Evolutionary conservation across 2,113 vertebrate species (phyloP).

Genomic region (Eira barbara): DNA sequence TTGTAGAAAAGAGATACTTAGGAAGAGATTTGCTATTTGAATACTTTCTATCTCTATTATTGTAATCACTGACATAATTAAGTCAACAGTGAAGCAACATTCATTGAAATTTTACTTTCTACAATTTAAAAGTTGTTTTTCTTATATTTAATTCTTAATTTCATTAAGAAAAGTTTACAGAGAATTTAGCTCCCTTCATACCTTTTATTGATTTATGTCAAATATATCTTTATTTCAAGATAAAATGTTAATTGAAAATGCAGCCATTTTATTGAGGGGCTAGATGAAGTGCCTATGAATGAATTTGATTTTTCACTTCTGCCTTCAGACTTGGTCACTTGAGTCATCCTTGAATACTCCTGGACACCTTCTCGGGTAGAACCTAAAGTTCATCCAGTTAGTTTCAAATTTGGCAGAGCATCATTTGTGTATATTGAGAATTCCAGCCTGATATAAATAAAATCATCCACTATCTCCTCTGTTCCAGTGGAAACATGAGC

Average conservation of each 20-base stretch:
- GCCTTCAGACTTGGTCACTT: not conserved
- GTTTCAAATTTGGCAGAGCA: not conserved
- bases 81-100: not conserved
- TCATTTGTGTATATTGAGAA: not conserved
- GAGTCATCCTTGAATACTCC: not conserved
- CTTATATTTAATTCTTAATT: not conserved
- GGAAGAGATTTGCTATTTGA: not conserved
- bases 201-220: not conserved
- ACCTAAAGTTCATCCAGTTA: not conserved
- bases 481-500: too few relatives aligned
- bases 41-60: not conserved
- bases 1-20: not conserved
- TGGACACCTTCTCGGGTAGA: not conserved
- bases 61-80: not conserved
- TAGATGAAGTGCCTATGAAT: not conserved
- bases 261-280: not conserved
- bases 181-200: not conserved
- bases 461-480: not conserved
- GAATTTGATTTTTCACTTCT: not conserved
- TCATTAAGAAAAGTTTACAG: not conserved
- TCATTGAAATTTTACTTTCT: not conserved
- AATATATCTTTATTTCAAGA: not conserved
- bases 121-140: not conserved
- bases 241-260: not conserved
- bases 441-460: not conserved